Conservation (phyloP, 1,140 invertebrate genomes). For the Ceratoteleas bidentatus region DNA sequence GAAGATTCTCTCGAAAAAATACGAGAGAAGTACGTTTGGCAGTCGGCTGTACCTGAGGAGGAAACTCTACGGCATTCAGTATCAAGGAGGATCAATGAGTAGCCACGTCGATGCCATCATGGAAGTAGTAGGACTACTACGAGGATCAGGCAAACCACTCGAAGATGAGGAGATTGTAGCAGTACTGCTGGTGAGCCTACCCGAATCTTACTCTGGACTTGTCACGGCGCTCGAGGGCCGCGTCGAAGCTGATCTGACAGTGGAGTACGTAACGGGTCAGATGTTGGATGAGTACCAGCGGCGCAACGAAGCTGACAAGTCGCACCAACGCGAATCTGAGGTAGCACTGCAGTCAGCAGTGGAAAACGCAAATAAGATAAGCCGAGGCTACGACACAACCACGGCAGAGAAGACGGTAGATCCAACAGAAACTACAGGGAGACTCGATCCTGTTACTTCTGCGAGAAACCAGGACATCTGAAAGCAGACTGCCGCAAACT, state of each 20-base stretch:
- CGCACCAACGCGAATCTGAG: slow-evolving; percentile 10
- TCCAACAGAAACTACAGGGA: slow-evolving; percentile 5
- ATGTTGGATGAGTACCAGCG: slow-evolving; percentile 47
- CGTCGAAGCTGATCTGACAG: slow-evolving; percentile 58
- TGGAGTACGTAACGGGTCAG: slow-evolving; percentile 59
- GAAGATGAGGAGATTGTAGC: slow-evolving; percentile 63
- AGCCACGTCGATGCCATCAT: slow-evolving; percentile 57
- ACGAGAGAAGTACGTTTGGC: slow-evolving; percentile 51
- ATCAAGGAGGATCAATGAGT: slow-evolving; percentile 32
- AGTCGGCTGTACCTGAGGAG: slow-evolving; percentile 53
- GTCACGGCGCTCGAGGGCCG: slow-evolving; percentile 62
- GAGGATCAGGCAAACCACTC: slow-evolving; percentile 48
- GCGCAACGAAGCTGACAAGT: neutral
- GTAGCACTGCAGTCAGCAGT: no score
- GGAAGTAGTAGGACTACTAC: slow-evolving; percentile 53
- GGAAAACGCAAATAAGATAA: neutral
- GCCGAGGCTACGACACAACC: neutral
- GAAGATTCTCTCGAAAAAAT: slow-evolving; percentile 31
- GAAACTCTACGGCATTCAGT: slow-evolving; percentile 46
- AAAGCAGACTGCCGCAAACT: slow-evolving; percentile 17
- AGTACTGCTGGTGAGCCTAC: slow-evolving; percentile 58
- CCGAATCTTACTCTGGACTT: slow-evolving; percentile 57
- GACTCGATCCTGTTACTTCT: slow-evolving; percentile 29
- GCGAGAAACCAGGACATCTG: slow-evolving; percentile 41
- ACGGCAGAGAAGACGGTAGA: neutral